Evolutionary conservation across 2,797 vertebrate genomes (phyloP), one percentile per base, ranked within the genome.

Genomic region (Sebastes steindachneri): DNA sequence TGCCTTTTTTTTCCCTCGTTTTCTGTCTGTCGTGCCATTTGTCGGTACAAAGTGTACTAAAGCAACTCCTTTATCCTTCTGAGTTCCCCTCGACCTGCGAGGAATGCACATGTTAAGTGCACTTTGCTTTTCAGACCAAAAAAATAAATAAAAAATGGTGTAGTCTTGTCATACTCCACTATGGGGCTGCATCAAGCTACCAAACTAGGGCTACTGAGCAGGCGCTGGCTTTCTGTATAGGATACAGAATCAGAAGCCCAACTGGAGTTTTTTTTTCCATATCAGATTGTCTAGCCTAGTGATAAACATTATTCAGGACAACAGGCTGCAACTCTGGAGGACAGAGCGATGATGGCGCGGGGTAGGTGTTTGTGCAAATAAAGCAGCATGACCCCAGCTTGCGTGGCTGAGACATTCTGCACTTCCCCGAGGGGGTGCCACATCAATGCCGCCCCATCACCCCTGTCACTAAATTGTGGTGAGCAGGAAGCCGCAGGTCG

Each of bases 401-500:
- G 77, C 75, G 51, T 91, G 86, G 78, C 88, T 51, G 75, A 89
- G 77, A 89, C 73, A 54, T 80, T 77, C 73, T 86, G 71, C 73
- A 28, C 79, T 81, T 64, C 45, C 80, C 77, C 25, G 55, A 54
- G 35, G 88, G 85, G 85, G 76, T 68, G 78, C 45, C 54, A 62
- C 77, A 85, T 91, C 87, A 79, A 31, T 81, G 82, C 85, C 31
- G 57, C 84, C 81, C 84, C 77, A 76, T 92, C 88, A 85, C 57
- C 86, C 75, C 74, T 4, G 75, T 85, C 80, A 84, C 84, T 74
- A 86, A 90, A 91, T 79, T 79, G 54, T 54, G 55, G 68, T 0
- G 53, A 83, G 73, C 59, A 41, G 71, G 19, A 73, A 68, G 79
- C 73, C 15, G 26, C 68, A 82, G 88, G 85, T 92, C 73, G 59